phyloP scores from a whole-genome alignment of 2,888 invertebrate species.

The Cerastoderma edule region DNA sequence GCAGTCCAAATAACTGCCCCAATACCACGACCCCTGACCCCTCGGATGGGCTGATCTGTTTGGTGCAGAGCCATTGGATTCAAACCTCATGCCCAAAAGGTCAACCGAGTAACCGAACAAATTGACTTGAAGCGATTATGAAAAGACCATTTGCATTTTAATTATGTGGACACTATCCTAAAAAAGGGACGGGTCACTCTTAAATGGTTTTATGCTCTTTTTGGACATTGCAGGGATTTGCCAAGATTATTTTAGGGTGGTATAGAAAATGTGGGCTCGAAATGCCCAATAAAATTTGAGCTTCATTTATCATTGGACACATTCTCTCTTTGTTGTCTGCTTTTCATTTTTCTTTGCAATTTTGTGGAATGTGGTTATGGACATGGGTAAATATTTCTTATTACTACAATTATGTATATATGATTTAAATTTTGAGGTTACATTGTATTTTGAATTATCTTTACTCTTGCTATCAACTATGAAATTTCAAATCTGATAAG shows the following conservation, averaged over 20 bases:
- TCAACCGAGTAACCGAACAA: conserved; percentile 58
- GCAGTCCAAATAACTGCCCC: conserved; percentile 58
- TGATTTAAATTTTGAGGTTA: too few species aligned
- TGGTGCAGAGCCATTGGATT: conserved; percentile 29
- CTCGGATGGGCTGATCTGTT: conserved; percentile 29
- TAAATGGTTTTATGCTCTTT: conserved; percentile 23
- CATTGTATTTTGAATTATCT: too few species aligned
- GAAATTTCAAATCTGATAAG: too few species aligned
- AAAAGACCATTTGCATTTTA: conserved; percentile 65
- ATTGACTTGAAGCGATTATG: conserved; percentile 64
- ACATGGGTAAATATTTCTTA: not conserved
- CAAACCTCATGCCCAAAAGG: conserved; percentile 31
- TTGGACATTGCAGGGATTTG: conserved; percentile 2
- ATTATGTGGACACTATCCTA: conserved; percentile 56
- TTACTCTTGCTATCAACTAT: too few species aligned
- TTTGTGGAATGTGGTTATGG: not conserved
- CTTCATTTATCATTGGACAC: conserved; percentile 7
- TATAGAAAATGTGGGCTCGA: not conserved
- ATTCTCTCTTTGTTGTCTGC: too few species aligned
- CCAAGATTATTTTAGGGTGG: too few species aligned
- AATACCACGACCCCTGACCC: conserved; percentile 54
- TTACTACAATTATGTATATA: not conserved
- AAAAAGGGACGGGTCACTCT: conserved; percentile 49
- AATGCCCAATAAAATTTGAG: not conserved
- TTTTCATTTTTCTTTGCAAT: not conserved